Conservation (phyloP, 1,140 invertebrate genomes). For the Steinernema khuongi region DNA sequence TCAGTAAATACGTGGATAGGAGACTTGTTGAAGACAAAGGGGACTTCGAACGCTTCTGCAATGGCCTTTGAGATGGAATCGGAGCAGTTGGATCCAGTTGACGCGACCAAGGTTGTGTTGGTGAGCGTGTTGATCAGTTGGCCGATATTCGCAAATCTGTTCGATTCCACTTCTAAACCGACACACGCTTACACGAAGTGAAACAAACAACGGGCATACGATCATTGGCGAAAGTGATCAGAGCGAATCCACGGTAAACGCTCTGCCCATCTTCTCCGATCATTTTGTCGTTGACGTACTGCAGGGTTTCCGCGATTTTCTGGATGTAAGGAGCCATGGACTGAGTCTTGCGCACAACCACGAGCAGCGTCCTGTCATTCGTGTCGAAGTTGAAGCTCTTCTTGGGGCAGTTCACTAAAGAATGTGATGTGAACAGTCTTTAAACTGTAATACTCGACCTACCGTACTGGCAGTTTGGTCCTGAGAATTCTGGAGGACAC, state of each 20-base stretch:
- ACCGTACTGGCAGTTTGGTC: constrained; percentile 39
- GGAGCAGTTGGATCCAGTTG: constrained; percentile 17
- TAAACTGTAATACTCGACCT: neutral
- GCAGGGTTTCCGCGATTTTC: constrained; percentile 27
- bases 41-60: neutral
- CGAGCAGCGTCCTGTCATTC: constrained; percentile 35
- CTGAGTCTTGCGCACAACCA: constrained; percentile 27
- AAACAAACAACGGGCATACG: constrained; percentile 7
- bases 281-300: neutral
- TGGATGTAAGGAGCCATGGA: constrained; percentile 25
- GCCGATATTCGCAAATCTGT: neutral
- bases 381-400: constrained; percentile 21
- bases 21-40: constrained; percentile 36
- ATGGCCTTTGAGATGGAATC: constrained; percentile 34
- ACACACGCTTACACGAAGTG: neutral
- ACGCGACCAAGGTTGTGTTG: neutral
- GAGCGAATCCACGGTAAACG: constrained; percentile 30
- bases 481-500: constrained; percentile 31
- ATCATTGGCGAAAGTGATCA: constrained; percentile 33
- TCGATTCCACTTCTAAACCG: neutral
- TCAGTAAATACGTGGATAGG: constrained; percentile 41
- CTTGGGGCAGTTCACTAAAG: constrained; percentile 32
- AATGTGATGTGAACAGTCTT: neutral
- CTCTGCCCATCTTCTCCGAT: neutral
- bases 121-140: neutral